phyloP scores from a whole-genome alignment of 1,140 invertebrate species.

The Acromyrmex echinatior region DNA sequence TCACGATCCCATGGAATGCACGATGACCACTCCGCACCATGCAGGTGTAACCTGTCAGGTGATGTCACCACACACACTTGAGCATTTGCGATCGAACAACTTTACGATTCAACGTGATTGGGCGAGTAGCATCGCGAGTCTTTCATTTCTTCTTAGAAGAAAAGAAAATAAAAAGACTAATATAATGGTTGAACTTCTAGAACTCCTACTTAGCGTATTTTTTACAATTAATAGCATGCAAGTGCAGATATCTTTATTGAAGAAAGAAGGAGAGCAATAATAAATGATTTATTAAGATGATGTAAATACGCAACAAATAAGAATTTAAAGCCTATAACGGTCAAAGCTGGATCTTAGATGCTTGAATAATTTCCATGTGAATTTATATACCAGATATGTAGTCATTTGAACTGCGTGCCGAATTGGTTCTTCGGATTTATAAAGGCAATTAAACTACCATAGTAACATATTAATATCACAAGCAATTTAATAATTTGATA shows the following conservation, averaged over 20 bases:
- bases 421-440: too few species aligned
- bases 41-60: conserved; percentile 46
- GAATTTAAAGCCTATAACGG: too few species aligned
- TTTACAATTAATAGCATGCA: not conserved
- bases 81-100: conserved; percentile 30
- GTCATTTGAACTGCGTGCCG: too few species aligned
- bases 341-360: too few species aligned
- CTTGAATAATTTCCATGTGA: too few species aligned
- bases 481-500: too few species aligned
- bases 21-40: not conserved
- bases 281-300: too few species aligned
- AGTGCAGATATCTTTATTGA: not conserved
- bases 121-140: conserved; percentile 6
- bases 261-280: not conserved
- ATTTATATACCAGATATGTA: too few species aligned
- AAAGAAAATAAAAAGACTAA: conserved; percentile 7
- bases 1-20: conserved; percentile 43
- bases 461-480: too few species aligned
- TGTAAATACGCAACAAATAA: too few species aligned
- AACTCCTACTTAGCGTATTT: not conserved
- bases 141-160: not conserved
- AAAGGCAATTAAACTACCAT: too few species aligned
- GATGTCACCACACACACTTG: conserved; percentile 38
- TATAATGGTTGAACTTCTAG: not conserved
- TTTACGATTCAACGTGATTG: conserved; percentile 31